phyloP scores from a whole-genome alignment of 1,140 invertebrate genomes.

The Calephelis nemesis region DNA sequence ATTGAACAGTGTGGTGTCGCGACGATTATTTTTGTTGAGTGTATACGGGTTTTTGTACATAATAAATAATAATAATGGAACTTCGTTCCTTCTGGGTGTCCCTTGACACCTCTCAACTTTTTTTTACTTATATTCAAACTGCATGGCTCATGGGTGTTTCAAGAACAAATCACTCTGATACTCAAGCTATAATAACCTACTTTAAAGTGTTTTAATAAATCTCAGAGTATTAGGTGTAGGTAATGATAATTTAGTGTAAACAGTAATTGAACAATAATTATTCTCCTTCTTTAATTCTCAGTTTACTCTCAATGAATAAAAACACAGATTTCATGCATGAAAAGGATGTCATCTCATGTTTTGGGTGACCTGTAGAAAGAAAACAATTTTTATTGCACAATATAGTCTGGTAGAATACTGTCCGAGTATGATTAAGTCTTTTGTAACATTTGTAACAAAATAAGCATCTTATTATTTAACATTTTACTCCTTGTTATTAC shows the following conservation, averaged over 20 bases:
- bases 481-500: background rate
- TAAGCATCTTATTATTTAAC: too few species aligned
- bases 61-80: background rate
- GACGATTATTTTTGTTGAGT: too few species aligned
- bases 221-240: background rate
- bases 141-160: too few species aligned
- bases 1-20: too few species aligned
- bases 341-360: conserved; percentile 69
- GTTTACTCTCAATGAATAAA: conserved; percentile 56
- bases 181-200: background rate
- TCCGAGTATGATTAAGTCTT: too few species aligned
- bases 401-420: too few species aligned
- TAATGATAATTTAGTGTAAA: too few species aligned
- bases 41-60: too few species aligned
- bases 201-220: background rate
- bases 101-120: too few species aligned
- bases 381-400: background rate
- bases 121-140: background rate
- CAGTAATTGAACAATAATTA: background rate
- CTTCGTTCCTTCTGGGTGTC: too few species aligned
- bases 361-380: conserved; percentile 57
- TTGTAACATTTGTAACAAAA: too few species aligned
- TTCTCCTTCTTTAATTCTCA: conserved; percentile 27
- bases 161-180: too few species aligned
- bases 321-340: conserved; percentile 63